Base-by-base conservation (phyloP, 2,113 vertebrate species). In the Myanophis thanlyinensis region DNA sequence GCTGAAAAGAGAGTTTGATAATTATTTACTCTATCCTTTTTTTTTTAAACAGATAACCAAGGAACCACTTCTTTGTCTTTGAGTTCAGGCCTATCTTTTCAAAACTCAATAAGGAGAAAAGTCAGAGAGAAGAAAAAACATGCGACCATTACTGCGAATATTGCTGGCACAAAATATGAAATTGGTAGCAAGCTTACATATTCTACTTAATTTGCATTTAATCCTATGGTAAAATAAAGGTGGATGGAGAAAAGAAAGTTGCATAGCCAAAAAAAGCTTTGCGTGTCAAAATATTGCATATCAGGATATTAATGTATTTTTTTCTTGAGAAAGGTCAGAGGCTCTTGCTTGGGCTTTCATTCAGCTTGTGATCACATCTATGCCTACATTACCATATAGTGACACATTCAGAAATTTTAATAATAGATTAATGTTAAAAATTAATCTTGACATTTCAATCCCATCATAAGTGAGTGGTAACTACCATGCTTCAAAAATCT, bases 81-180 rank as follows among this genome's bases (percentile, higher is more conserved):
- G 95, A 97, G 96, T 95, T 97, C 98, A 0, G 97, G 98, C 92
- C 97, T 98, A 89, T 96, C 98, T 89, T 99, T 98, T 97, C 97
- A 98, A 96, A 98, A 96, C 95, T 98, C 98, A 40, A 98, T 98
- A 94, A 99, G 98, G 97, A 98, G 98, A 96, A 99, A 99, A 97
- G 97, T 98, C 91, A 98, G 97, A 96, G 98, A 98, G 96, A 99
- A 99, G 98, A 99, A 98, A 97, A 99, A 99, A 96, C 98, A 99
- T 96, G 98, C 98, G 93, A 95, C 96, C 46, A 99, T 99, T 97
- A 98, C 98, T 27, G 98, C 98, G 93, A 99, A 99, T 90, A 97
- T 99, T 0, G 97, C 98, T 62, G 99, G 99, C 96, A 99, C 99
- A 93, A 99, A 99, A 98, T 99, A 99, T 95, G 99, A 99, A 97